Percentiles rank a stretch among this genome's conserved stretches.
These are phyloP conservation scores for Lasioglossum baleicum DNA, from an alignment of 1,140 invertebrate genomes.

Conservation along the genomic window DNA sequence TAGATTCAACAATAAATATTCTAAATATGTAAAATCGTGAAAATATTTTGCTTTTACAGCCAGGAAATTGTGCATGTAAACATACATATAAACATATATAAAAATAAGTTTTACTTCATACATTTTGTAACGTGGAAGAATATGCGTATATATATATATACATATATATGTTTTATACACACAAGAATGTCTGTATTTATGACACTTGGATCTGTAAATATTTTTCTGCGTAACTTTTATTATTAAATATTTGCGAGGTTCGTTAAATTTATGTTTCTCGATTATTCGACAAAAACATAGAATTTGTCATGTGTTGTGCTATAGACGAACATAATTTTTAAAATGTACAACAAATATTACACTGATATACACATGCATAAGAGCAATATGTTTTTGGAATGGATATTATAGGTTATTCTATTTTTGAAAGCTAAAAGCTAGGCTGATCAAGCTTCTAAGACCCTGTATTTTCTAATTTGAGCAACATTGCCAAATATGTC, in stretches of 20 bases:
- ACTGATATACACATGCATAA: constrained; percentile 39
- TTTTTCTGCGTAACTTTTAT: neutral
- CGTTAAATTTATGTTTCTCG: neutral
- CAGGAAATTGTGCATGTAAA: constrained; percentile 1
- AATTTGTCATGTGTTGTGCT: neutral
- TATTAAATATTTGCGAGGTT: neutral
- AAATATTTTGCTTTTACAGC: neutral
- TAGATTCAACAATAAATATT: constrained; percentile 22
- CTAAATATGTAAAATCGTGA: neutral
- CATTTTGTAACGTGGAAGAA: neutral
- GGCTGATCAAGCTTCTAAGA: constrained; percentile 65
- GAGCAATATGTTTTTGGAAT: constrained; percentile 69
- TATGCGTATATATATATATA: neutral
- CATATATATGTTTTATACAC: no score
- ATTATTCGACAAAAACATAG: neutral
- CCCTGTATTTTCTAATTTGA: constrained; percentile 68
- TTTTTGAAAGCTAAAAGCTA: constrained; percentile 72
- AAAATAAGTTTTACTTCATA: neutral
- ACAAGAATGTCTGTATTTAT: neutral
- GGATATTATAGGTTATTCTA: constrained; percentile 74
- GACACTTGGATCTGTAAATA: neutral
- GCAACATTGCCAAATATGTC: constrained; percentile 66
- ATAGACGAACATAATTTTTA: constrained; percentile 25
- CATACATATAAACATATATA: neutral
- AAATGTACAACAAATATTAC: constrained; percentile 40